Evolutionary conservation across 2,888 invertebrate species (phyloP), one percentile per base, ranked within the genome.

Genomic region (Cryptocephalus primarius): DNA sequence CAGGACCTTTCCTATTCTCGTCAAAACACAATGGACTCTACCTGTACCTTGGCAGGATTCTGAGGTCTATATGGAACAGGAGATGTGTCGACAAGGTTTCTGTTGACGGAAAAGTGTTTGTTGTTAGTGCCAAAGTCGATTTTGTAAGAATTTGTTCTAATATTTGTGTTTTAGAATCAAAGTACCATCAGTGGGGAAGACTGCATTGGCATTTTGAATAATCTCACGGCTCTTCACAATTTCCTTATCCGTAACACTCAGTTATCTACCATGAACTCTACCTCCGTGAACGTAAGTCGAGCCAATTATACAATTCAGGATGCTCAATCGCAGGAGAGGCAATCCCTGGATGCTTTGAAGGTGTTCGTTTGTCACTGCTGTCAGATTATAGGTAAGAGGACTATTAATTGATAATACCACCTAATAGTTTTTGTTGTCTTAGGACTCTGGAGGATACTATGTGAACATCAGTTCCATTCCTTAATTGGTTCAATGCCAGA

Each of bases 11-110:
- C 42, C 54, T 59, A 11, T 67, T 75, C 66, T 89, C 90, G 1
- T 82, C 89, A 0, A 92, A 92, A 65, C 96, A 96, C 66, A 90
- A 94, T 64, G 94, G 93, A 1, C 76, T 97, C 8, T 97, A 94
- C 70, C 77, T 94, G 39, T 93, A 91, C 64, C 81, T 95, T 10
- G 83, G 88, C 14, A 78, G 96, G 56, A 85, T 97, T 56, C 72
- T 99, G 12, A 75, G 90, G 32, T 88, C 91, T 0, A 77, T 97
- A 52, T 97, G 97, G 97, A 84, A 81, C 58, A 72, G 82, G 53
- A 80, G 81, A 65, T 87, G 87, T 59, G 80, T 88, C 13, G 77
- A 82, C 40, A 78, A 75, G 48, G 60, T 77, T 39, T 58, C 72
- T 14, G 69, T 75, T 1, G 73, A 74, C 11, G 74, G 74, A 48